phyloP scores from a whole-genome alignment of 2,888 invertebrate species.

The Tortricodes alternella region DNA sequence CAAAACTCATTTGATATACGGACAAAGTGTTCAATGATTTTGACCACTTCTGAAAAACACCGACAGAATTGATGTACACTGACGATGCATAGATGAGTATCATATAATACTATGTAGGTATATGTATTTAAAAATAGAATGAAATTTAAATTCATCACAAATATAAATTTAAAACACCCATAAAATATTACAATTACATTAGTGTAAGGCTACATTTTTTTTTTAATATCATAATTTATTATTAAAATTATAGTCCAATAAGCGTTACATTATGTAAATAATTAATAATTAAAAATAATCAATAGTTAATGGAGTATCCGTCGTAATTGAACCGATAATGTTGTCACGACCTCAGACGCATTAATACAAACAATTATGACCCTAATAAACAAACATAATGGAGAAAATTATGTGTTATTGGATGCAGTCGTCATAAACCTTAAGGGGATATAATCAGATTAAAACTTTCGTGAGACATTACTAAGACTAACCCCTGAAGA shows the following conservation, averaged over 20 bases:
- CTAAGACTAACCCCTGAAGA: too few relatives aligned
- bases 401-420: neutral
- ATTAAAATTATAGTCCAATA: conserved; percentile 10
- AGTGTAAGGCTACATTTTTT: conserved; percentile 23
- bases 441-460: too few relatives aligned
- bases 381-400: neutral
- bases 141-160: conserved; percentile 13
- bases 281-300: neutral
- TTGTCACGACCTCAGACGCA: too few relatives aligned
- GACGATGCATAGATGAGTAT: neutral
- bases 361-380: neutral
- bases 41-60: neutral
- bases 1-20: neutral
- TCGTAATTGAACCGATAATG: neutral
- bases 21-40: neutral
- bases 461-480: too few relatives aligned
- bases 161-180: conserved; percentile 18
- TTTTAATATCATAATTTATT: conserved; percentile 2
- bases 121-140: conserved; percentile 22
- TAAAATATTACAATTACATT: conserved; percentile 5
- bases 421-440: too few relatives aligned
- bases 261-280: conserved; percentile 10
- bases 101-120: conserved; percentile 2
- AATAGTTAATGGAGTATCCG: conserved; percentile 16
- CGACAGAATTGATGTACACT: neutral